These are phyloP conservation scores for Trinectes maculatus DNA, from an alignment of 2,113 vertebrate species.

Conservation along the genomic window DNA sequence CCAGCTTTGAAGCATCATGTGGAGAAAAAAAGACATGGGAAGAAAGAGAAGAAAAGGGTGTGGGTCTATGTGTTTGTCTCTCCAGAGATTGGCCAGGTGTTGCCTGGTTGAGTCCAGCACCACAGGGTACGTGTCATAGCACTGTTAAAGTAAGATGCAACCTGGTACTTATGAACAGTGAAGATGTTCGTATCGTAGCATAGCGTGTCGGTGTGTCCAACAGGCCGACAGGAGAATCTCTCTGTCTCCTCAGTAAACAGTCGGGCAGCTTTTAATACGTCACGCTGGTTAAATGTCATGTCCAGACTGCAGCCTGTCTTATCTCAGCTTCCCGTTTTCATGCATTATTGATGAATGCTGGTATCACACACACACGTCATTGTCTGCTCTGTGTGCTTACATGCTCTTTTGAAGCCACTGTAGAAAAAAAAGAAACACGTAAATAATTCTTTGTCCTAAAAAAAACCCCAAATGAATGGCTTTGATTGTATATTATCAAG, in stretches of 20 bases:
- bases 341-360: slow-evolving; percentile 79
- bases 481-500: too few species aligned
- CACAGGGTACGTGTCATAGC: too few species aligned
- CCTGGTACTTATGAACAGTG: too few species aligned
- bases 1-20: slow-evolving; percentile 28
- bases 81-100: slow-evolving; percentile 46
- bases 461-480: background rate
- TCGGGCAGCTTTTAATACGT: slow-evolving; percentile 56
- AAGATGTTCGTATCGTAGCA: too few species aligned
- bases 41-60: slow-evolving; percentile 51
- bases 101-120: slow-evolving; percentile 31
- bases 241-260: slow-evolving; percentile 31
- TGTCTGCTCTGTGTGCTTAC: slow-evolving; percentile 42
- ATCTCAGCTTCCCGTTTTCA: slow-evolving; percentile 75
- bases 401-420: slow-evolving; percentile 39
- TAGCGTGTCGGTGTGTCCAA: too few species aligned
- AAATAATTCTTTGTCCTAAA: background rate
- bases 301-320: slow-evolving; percentile 69
- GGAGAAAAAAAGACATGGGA: slow-evolving; percentile 11
- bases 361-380: slow-evolving; percentile 53
- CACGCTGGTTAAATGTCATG: slow-evolving; percentile 73
- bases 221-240: slow-evolving; percentile 13
- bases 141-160: background rate
- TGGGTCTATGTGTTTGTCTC: slow-evolving; percentile 54
- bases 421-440: background rate